Conservation (phyloP, 2,888 invertebrate species). For the Boloria selene region DNA sequence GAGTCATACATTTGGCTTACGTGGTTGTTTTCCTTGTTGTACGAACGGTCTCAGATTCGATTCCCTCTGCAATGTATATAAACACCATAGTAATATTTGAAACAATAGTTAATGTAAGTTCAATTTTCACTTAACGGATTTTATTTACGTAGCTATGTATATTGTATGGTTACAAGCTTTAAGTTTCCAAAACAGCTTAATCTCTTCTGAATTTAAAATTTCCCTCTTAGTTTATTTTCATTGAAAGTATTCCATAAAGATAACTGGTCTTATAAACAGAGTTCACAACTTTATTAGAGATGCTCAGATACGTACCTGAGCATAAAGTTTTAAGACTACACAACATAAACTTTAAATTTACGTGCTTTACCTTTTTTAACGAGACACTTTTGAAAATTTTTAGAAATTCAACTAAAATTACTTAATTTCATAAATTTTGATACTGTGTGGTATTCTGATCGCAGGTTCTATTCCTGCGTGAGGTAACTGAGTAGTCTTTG, state of each 20-base stretch:
- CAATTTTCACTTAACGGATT: too few species aligned
- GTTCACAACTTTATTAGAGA: constrained; percentile 1
- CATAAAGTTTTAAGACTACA: constrained; percentile 3
- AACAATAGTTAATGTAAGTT: too few species aligned
- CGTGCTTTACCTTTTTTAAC: constrained; percentile 8
- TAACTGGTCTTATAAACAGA: background rate
- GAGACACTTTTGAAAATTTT: background rate
- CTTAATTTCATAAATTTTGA: background rate
- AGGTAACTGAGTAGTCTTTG: too few species aligned
- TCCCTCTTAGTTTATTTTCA: background rate
- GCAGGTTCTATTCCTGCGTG: too few species aligned
- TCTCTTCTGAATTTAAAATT: background rate
- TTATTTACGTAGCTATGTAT: too few species aligned
- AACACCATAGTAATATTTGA: too few species aligned
- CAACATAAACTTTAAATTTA: constrained; percentile 4
- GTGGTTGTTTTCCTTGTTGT: too few species aligned
- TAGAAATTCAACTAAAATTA: background rate
- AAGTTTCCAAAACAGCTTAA: background rate
- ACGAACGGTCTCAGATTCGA: too few species aligned
- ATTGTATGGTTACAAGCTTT: too few species aligned
- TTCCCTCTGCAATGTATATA: too few species aligned
- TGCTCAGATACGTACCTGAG: background rate
- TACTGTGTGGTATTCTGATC: too few species aligned
- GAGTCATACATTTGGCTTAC: too few species aligned
- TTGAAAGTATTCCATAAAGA: background rate